Percentiles rank a stretch among this genome's conserved stretches.
Evolutionary conservation across 2,797 vertebrate species (phyloP).

Genomic region (Pantherophis vulpinus): DNA sequence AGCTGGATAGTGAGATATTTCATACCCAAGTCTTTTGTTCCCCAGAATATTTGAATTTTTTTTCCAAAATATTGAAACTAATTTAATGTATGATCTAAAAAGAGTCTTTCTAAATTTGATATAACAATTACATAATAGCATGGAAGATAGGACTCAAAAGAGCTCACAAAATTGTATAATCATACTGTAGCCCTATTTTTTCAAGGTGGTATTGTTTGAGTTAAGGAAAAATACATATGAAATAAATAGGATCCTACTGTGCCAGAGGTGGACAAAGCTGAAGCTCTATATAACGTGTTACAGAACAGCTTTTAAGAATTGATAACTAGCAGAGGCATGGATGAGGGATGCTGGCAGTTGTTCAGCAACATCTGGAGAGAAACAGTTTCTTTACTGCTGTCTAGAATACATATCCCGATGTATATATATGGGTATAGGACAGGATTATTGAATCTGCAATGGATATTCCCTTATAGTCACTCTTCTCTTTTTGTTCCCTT

Average conservation of each 20-base stretch:
- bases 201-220: neutral
- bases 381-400: neutral
- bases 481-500: conserved; percentile 14
- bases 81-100: neutral
- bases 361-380: neutral
- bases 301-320: neutral
- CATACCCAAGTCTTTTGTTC: neutral
- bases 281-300: neutral
- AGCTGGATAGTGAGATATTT: neutral
- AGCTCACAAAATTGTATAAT: neutral
- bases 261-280: neutral
- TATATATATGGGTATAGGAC: neutral
- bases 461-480: no score
- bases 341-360: neutral
- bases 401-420: neutral
- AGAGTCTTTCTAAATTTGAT: neutral
- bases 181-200: neutral
- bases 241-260: neutral
- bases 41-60: neutral
- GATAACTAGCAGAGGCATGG: neutral
- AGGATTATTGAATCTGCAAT: neutral
- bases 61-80: neutral
- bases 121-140: neutral
- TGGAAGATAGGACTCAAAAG: neutral
- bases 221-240: neutral